Conservation (phyloP, 2,888 invertebrate species). For the Polymixis flavicincta region DNA sequence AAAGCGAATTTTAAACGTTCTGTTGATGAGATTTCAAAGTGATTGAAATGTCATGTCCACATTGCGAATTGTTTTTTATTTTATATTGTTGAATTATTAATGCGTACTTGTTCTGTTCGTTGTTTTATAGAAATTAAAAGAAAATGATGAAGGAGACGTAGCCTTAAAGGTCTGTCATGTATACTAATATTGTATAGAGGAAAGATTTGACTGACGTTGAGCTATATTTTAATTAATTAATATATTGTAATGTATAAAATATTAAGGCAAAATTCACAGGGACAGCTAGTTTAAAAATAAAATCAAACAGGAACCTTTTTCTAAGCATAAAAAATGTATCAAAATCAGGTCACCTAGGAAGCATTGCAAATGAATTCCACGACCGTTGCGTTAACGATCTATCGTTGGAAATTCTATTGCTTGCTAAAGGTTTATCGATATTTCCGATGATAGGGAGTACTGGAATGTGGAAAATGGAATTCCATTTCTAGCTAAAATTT, state of each 20-base stretch:
- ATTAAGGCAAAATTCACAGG: not conserved
- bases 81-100: too few species aligned
- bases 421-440: not conserved
- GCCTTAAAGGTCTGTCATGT: too few species aligned
- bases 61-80: slow-evolving; percentile 1
- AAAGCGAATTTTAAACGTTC: slow-evolving; percentile 22
- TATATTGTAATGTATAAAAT: too few species aligned
- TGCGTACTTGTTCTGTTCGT: not conserved
- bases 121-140: not conserved
- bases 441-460: not conserved
- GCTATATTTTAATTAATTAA: too few species aligned
- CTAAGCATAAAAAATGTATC: not conserved
- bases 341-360: too few species aligned
- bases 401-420: not conserved
- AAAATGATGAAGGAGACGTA: not conserved
- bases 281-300: not conserved
- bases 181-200: too few species aligned
- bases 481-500: not conserved
- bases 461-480: not conserved
- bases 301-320: not conserved
- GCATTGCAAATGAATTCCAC: not conserved
- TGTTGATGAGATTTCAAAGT: slow-evolving; percentile 21
- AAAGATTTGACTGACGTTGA: too few species aligned
- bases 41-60: slow-evolving; percentile 13
- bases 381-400: not conserved